A percentile compares a stretch with the other conserved stretches of the same genome.
Evolutionary conservation across 2,797 vertebrate species (phyloP).

Genomic region (Pseudochirops corinnae): DNA sequence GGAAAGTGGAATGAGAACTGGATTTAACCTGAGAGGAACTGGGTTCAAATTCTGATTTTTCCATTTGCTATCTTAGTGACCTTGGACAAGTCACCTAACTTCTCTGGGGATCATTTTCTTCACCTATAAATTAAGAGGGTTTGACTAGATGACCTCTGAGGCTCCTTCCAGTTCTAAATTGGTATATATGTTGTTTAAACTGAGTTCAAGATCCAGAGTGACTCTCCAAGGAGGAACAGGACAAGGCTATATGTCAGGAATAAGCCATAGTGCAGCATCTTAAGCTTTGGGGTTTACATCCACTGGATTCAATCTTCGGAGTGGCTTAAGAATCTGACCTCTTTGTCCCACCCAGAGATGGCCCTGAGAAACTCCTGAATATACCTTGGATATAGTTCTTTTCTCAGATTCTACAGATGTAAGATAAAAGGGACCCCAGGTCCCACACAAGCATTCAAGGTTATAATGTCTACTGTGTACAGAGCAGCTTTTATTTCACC

Average conservation of each 20-base stretch:
- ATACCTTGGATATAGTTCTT: too few relatives aligned
- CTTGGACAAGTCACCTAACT: not conserved
- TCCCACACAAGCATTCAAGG: too few relatives aligned
- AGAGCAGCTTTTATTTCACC: too few relatives aligned
- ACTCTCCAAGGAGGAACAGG: not conserved
- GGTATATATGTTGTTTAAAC: not conserved
- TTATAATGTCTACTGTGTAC: too few relatives aligned
- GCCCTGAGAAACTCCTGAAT: too few relatives aligned
- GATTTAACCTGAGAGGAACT: not conserved
- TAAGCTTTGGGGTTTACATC: not conserved
- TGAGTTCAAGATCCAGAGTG: not conserved
- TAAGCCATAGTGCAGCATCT: not conserved
- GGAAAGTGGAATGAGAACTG: not conserved
- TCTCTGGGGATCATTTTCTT: not conserved
- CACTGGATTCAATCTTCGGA: too few relatives aligned
- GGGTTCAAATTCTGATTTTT: not conserved
- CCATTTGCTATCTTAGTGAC: not conserved
- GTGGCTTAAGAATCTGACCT: too few relatives aligned
- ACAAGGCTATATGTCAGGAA: too few relatives aligned
- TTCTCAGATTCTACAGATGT: too few relatives aligned
- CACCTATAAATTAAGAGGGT: not conserved
- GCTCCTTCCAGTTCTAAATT: not conserved
- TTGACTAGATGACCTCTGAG: not conserved
- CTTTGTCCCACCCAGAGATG: too few relatives aligned
- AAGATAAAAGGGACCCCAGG: too few relatives aligned